A percentile compares a stretch with the other conserved stretches of the same genome.
phyloP scores from a whole-genome alignment of 2,888 invertebrate genomes.

The Ligdia adustata region DNA sequence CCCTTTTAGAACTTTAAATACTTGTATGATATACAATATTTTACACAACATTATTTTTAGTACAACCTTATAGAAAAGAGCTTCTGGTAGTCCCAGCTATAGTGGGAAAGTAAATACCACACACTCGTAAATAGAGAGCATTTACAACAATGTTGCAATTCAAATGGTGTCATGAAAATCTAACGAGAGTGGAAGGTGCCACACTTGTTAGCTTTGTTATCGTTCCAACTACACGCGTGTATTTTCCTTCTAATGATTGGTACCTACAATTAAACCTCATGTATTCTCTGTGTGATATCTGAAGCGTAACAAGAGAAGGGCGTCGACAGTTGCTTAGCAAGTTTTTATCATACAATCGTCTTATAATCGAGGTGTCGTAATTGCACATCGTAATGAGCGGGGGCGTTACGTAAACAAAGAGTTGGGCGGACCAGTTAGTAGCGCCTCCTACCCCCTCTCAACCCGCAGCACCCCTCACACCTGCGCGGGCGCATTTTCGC shows the following conservation, averaged over 20 bases:
- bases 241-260: not conserved
- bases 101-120: too few relatives aligned
- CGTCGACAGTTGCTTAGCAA: constrained; percentile 23
- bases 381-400: constrained; percentile 68
- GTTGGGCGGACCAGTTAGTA: constrained; percentile 77
- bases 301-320: constrained; percentile 30
- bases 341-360: constrained; percentile 34
- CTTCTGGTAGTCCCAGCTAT: too few relatives aligned
- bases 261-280: constrained; percentile 2
- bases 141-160: not conserved
- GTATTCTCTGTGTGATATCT: constrained; percentile 2
- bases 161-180: not conserved
- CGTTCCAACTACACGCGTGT: not conserved
- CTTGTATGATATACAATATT: too few relatives aligned
- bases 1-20: too few relatives aligned
- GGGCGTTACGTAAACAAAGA: constrained; percentile 82
- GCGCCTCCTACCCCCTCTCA: constrained; percentile 44
- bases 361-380: constrained; percentile 51
- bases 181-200: not conserved
- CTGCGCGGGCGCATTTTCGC: constrained; percentile 72
- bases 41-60: too few relatives aligned
- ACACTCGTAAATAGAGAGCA: not conserved
- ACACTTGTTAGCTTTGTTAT: not conserved
- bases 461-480: constrained; percentile 45
- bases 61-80: too few relatives aligned